Evolutionary conservation across 2,113 vertebrate genomes (phyloP).

Genomic region (Ictidomys tridecemlineatus): DNA sequence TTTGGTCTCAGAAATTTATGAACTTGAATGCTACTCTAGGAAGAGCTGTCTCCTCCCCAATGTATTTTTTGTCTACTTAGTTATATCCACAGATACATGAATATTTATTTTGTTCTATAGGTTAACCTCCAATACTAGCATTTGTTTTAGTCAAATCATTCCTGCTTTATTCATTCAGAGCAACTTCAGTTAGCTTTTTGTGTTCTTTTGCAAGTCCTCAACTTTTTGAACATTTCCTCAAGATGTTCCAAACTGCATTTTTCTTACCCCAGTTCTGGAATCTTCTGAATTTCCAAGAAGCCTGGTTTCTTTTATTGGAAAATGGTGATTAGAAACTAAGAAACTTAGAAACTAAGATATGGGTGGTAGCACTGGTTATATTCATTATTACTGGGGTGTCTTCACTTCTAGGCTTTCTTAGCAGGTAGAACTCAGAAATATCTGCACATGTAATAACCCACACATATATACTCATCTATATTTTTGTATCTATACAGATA

Average conservation of each 20-base stretch:
- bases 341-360: slow-evolving; percentile 62
- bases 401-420: not conserved
- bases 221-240: slow-evolving; percentile 45
- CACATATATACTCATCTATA: not conserved
- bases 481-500: not conserved
- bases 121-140: slow-evolving; percentile 12
- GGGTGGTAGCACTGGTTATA: not conserved
- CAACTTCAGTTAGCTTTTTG: slow-evolving; percentile 21
- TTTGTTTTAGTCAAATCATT: slow-evolving; percentile 50
- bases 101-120: slow-evolving; percentile 54
- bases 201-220: slow-evolving; percentile 29
- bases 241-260: slow-evolving; percentile 29
- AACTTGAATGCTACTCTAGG: slow-evolving; percentile 5
- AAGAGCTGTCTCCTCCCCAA: not conserved
- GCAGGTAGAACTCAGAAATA: not conserved
- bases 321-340: slow-evolving; percentile 64
- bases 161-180: not conserved
- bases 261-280: not conserved
- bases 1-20: slow-evolving; percentile 14
- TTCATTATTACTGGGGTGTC: slow-evolving; percentile 10
- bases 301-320: slow-evolving; percentile 36
- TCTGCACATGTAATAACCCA: slow-evolving; percentile 5
- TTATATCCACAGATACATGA: not conserved
- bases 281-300: slow-evolving; percentile 39
- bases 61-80: slow-evolving; percentile 41